A percentile compares a stretch with the other conserved stretches of the same genome.
Evolutionary conservation across 2,888 invertebrate species (phyloP).

Genomic region (Ashinkailepas kermadecensis): DNA sequence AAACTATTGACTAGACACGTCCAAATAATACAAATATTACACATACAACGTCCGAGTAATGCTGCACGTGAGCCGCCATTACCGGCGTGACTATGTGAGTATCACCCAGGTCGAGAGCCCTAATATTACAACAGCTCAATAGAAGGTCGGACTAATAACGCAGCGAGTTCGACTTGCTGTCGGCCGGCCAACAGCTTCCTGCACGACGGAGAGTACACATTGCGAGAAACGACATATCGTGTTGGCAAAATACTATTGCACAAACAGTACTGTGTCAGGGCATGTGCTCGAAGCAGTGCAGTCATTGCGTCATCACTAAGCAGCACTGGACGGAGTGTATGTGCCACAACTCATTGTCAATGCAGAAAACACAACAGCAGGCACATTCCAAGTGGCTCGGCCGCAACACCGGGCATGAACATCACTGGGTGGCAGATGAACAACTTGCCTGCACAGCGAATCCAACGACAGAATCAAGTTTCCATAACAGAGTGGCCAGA

Average conservation of each 20-base stretch:
- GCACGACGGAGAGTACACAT: neutral
- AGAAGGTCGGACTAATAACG: neutral
- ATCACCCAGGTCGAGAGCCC: neutral
- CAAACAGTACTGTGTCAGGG: neutral
- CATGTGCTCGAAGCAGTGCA: too few species aligned
- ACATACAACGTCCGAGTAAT: neutral
- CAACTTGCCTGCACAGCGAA: too few species aligned
- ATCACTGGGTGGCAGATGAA: too few species aligned
- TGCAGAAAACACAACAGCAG: too few species aligned
- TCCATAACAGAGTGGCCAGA: too few species aligned
- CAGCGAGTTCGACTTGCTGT: neutral
- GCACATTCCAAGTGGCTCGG: too few species aligned
- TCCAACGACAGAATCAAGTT: too few species aligned
- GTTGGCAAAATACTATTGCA: neutral
- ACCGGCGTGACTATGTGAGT: slow-evolving; percentile 12
- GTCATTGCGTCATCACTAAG: too few species aligned
- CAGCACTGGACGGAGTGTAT: too few species aligned
- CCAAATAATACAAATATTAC: neutral
- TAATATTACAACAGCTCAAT: slow-evolving; percentile 14
- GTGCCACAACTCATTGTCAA: too few species aligned
- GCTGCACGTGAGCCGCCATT: neutral
- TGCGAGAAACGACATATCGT: neutral
- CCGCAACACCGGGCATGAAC: too few species aligned
- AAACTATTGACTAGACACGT: slow-evolving; percentile 14
- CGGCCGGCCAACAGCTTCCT: neutral